These are phyloP conservation scores for Parauchenoglanis ngamensis DNA, from an alignment of 2,797 vertebrate genomes.

Conservation along the genomic window DNA sequence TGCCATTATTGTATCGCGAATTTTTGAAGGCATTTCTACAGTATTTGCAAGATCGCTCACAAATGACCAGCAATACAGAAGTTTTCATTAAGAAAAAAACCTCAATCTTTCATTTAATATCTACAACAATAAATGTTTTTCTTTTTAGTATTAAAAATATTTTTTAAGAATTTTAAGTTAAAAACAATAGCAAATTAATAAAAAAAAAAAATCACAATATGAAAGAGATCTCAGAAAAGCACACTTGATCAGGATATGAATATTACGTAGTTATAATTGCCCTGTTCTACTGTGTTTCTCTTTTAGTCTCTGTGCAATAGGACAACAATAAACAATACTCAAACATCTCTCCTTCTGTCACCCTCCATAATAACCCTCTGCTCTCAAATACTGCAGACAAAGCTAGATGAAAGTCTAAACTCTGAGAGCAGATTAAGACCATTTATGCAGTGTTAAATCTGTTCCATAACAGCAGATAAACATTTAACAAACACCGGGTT, in stretches of 20 bases:
- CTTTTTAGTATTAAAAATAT: neutral
- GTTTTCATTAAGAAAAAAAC: neutral
- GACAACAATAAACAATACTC: conserved; percentile 17
- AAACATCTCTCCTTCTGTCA: conserved; percentile 12
- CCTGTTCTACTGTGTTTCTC: neutral
- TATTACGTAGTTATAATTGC: neutral
- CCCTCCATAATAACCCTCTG: neutral
- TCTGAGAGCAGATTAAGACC: conserved; percentile 11
- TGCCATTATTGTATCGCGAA: neutral
- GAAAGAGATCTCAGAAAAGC: neutral
- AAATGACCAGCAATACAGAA: neutral
- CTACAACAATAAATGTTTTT: neutral
- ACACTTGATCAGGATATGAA: neutral
- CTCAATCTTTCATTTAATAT: neutral
- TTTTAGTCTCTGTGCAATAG: neutral
- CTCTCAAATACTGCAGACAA: conserved; percentile 5
- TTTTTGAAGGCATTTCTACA: neutral
- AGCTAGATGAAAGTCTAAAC: conserved; percentile 12
- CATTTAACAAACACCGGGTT: conserved; percentile 22
- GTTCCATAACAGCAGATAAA: conserved; percentile 23
- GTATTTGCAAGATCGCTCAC: neutral
- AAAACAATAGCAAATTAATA: neutral
- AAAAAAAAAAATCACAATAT: too few relatives aligned
- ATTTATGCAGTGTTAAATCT: conserved; percentile 19
- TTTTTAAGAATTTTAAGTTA: neutral